Evolutionary conservation across 2,113 vertebrate species (phyloP), one percentile per base, ranked within the genome.

Genomic region (Varanus salvator): DNA sequence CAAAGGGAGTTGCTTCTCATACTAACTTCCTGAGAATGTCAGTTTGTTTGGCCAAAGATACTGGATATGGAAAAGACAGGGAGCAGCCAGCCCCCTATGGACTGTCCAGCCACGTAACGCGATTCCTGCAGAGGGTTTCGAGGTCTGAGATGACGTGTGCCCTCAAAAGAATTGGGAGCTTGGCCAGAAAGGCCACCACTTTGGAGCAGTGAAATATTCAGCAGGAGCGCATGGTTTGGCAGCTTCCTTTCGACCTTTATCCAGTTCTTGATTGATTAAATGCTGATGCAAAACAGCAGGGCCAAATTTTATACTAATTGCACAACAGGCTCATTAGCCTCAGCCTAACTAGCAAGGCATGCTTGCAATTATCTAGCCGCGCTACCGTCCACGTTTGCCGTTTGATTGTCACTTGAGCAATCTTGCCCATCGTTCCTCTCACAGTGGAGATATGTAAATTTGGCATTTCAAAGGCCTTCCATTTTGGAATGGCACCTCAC

Each of bases 261-360:
- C 72, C 48, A 19, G 21, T 12, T 84, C 60, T 77, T 85, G 60
- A 83, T 83, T 89, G 80, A 87, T 87, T 78, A 87, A 89, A 74
- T 85, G 74, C 82, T 85, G 52, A 85, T 80, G 60, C 44, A 34
- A 89, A 89, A 8, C 88, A 89, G 82, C 88, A 69, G 60, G 88
- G 64, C 82, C 74, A 57, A 78, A 85, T 78, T 85, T 85, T 85
- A 85, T 71, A 21, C 74, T 90, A 90, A 78, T 85, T 77, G 81
- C 31, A 9, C 31, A 12, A 85, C 75, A 85, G 60, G 74, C 60
- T 89, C 88, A 78, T 89, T 85, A 85, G 82, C 60, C 74, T 44
- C 60, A 69, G 76, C 48, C 25, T 25, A 69, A 78, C 57, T 38
- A 52, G 82, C 77, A 48, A 71, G 38, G 19, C 60, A 89, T 9